phyloP scores from a whole-genome alignment of 2,888 invertebrate species.

The Agonopterix heracliana region DNA sequence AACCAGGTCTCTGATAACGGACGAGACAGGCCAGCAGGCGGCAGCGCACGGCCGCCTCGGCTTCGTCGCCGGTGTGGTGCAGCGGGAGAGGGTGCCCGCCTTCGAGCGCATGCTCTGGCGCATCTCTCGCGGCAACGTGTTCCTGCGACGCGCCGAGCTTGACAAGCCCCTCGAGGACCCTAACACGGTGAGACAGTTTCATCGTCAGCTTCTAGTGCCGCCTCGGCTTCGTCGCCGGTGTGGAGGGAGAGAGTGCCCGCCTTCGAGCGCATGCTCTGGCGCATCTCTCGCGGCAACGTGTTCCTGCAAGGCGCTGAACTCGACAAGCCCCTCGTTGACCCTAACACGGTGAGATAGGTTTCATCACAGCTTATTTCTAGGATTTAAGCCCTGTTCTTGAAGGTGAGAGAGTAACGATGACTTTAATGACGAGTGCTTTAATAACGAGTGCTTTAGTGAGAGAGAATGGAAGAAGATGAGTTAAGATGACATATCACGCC shows the following conservation, averaged over 20 bases:
- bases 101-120: conserved; percentile 97
- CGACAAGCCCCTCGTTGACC: conserved; percentile 89
- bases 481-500: too few relatives aligned
- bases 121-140: conserved; percentile 94
- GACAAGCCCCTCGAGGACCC: conserved; percentile 90
- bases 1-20: conserved; percentile 60
- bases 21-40: conserved; percentile 52
- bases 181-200: conserved; percentile 78
- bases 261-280: conserved; percentile 95
- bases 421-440: neutral
- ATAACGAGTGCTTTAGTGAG: too few relatives aligned
- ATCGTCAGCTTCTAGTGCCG: conserved; percentile 34
- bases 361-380: conserved; percentile 5
- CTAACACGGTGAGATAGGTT: conserved; percentile 79
- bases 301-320: conserved; percentile 92
- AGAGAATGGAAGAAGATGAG: too few relatives aligned
- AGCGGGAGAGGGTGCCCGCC: conserved; percentile 89
- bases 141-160: conserved; percentile 90
- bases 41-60: conserved; percentile 75
- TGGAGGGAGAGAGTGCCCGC: conserved; percentile 91
- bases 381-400: too few relatives aligned
- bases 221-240: conserved; percentile 92
- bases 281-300: conserved; percentile 94
- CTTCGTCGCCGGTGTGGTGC: conserved; percentile 95
- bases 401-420: neutral